Percentiles rank a stretch among this genome's conserved stretches.
These are phyloP conservation scores for Hypolimnas misippus DNA, from an alignment of 2,888 invertebrate species.

Conservation along the genomic window DNA sequence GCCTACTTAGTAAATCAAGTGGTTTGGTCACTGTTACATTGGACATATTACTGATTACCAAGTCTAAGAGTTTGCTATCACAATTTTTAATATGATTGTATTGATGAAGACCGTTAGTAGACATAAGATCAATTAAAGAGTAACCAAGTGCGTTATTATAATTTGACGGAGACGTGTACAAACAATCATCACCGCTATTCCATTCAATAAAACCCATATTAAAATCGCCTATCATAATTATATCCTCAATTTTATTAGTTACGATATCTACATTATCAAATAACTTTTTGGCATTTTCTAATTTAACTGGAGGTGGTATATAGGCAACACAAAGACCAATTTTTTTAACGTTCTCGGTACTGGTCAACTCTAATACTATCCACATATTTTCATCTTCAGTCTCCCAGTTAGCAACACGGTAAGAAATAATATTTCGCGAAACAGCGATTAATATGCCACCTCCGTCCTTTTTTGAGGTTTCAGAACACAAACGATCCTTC, in stretches of 20 bases:
- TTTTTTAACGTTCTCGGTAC: conserved; percentile 16
- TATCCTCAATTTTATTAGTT: conserved; percentile 26
- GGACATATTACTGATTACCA: conserved; percentile 29
- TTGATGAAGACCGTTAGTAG: conserved; percentile 34
- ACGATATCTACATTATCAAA: conserved; percentile 22
- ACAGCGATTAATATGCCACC: conserved; percentile 32
- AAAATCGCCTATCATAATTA: conserved; percentile 39
- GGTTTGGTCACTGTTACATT: conserved; percentile 15
- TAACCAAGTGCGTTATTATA: conserved; percentile 28
- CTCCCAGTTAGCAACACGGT: conserved; percentile 18
- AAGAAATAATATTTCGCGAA: conserved; percentile 19
- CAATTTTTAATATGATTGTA: conserved; percentile 5
- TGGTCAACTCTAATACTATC: conserved; percentile 22
- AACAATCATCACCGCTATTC: not conserved
- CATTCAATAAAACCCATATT: conserved; percentile 38
- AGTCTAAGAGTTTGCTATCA: not conserved
- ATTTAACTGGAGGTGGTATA: conserved; percentile 31
- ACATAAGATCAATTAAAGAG: conserved; percentile 38
- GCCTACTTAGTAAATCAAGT: conserved; percentile 29
- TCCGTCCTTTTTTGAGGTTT: conserved; percentile 18
- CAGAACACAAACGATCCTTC: conserved; percentile 14
- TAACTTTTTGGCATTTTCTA: conserved; percentile 17
- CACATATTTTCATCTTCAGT: conserved; percentile 27
- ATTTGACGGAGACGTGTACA: conserved; percentile 22
- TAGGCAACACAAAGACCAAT: conserved; percentile 36